Conservation (phyloP, 2,797 vertebrate genomes). For the Luscinia megarhynchos region DNA sequence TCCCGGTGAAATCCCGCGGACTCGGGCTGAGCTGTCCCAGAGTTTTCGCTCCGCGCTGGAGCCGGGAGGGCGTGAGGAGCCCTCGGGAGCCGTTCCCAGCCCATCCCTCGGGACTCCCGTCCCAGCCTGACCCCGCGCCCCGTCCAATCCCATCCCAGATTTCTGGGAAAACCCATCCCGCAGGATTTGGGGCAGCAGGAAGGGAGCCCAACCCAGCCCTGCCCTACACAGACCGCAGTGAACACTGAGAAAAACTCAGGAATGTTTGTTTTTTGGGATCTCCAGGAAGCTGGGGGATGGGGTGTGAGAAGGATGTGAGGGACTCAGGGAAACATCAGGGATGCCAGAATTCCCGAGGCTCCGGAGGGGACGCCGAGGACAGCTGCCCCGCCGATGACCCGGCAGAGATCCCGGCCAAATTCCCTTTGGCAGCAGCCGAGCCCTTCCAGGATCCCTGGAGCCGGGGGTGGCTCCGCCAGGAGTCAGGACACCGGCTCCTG, state of each 20-base stretch:
- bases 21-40: not conserved
- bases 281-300: accelerated
- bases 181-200: not conserved
- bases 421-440: not conserved
- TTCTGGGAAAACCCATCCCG: conserved; percentile 26
- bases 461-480: not conserved
- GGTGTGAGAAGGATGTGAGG: not conserved
- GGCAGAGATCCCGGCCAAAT: not conserved
- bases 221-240: not conserved
- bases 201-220: not conserved
- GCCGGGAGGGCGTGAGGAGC: not conserved
- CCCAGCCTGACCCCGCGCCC: not conserved
- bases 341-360: accelerated
- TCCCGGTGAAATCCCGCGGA: not conserved
- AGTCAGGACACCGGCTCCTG: not conserved
- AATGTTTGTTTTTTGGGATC: not conserved
- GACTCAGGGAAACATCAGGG: not conserved
- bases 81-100: not conserved
- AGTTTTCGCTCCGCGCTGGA: not conserved
- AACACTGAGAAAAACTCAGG: not conserved
- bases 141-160: not conserved
- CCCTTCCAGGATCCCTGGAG: not conserved
- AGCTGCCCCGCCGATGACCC: not conserved
- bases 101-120: not conserved
- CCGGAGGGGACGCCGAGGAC: not conserved